Base-by-base conservation (phyloP, 2,113 vertebrate genomes). In the Phrynosoma blainvillii region DNA sequence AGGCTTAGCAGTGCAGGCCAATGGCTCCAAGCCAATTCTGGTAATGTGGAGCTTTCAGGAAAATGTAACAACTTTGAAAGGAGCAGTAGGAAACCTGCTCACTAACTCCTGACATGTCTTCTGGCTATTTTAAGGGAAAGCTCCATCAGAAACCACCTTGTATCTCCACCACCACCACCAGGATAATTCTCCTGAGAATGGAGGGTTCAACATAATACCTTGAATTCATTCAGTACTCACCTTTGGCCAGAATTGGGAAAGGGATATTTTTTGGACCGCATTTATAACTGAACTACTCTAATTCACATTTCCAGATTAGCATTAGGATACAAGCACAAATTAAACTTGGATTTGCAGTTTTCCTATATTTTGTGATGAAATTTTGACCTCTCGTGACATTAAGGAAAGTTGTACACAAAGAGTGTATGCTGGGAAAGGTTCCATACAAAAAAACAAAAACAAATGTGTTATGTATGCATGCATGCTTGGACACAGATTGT, bases 11-110 rank as follows among this genome's bases (percentile, higher is more conserved):
- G 42, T 40, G 47, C 62, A 88, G 73, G 23, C 74, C 62, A 66
- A 76, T 79, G 75, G 75, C 84, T 79, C 68, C 79, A 68, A 68
- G 62, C 75, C 68, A 68, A 79, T 79, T 86, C 1, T 62, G 87
- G 59, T 79, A 82, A 89, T 88, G 4, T 84, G 84, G 86, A 89
- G 62, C 47, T 77, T 65, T 78, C 10, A 3, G 62, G 62, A 32
- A 86, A 68, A 52, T 25, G 86, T 91, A 86, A 13, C 16, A 74
- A 42, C 70, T 89, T 54, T 54, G 32, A 32, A 21, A 21, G 13
- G 23, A 3, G 66, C n/a, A 86, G n/a, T n/a, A 76, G 65, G 82
- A 1, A 40, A 78, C 88, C 88, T 59, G 71, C 54, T 65, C 10
- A 59, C 73, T 75, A 79, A 71, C 47, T 77, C 18, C 18, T 87